Percentiles rank a stretch among this genome's conserved stretches.
Conservation (phyloP, 1,140 invertebrate genomes). For the Platyura marginata region DNA sequence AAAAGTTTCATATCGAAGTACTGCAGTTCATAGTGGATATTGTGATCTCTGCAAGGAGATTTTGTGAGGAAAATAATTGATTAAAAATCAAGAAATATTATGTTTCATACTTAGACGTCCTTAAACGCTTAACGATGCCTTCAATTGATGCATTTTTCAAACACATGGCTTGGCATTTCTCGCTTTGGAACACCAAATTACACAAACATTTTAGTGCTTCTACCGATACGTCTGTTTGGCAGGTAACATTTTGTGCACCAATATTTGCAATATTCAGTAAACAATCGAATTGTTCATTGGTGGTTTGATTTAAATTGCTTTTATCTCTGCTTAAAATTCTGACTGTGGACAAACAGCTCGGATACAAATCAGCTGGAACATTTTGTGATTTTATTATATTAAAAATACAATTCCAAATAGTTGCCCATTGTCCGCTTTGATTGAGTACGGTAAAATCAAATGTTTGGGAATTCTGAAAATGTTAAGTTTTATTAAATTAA, state of each 20-base stretch:
- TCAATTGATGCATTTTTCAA: constrained; percentile 51
- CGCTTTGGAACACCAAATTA: constrained; percentile 74
- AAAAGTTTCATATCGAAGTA: constrained; percentile 76
- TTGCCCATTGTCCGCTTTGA: constrained; percentile 24
- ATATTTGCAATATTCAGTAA: constrained; percentile 45
- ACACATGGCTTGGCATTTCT: constrained; percentile 44
- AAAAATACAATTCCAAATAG: constrained; percentile 34
- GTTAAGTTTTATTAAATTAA: too few species aligned
- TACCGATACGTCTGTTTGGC: constrained; percentile 27
- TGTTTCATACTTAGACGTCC: constrained; percentile 37
- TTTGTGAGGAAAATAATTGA: constrained; percentile 1
- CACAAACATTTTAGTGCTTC: constrained; percentile 79
- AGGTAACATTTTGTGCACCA: constrained; percentile 21
- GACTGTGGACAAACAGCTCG: constrained; percentile 30
- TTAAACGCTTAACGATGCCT: constrained; percentile 54
- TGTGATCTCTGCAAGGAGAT: constrained; percentile 20
- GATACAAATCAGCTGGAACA: constrained; percentile 19
- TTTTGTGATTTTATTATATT: constrained; percentile 22
- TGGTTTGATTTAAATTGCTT: constrained; percentile 44
- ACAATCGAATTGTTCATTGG: constrained; percentile 40
- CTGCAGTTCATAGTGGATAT: constrained; percentile 48
- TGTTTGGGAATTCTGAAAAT: constrained; percentile 27
- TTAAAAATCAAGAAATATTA: constrained; percentile 18
- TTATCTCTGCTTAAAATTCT: constrained; percentile 55
- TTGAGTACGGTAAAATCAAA: constrained; percentile 31